Conservation (phyloP, 2,888 invertebrate species). For the Drosophila pseudotakahashii region DNA sequence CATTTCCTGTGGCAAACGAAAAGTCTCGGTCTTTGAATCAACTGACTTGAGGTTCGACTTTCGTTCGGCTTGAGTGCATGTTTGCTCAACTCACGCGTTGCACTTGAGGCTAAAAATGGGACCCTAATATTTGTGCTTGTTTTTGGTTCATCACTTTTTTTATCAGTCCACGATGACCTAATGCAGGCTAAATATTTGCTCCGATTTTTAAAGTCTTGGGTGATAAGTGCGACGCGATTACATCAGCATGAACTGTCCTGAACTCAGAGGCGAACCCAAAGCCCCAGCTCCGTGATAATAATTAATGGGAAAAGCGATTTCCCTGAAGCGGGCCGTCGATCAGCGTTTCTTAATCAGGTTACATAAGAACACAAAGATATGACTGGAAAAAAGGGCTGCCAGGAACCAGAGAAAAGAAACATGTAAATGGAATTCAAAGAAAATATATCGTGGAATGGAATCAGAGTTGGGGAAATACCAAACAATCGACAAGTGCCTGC, state of each 20-base stretch:
- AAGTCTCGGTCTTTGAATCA: slow-evolving; percentile 8
- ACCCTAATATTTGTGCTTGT: slow-evolving; percentile 19
- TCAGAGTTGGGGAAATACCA: slow-evolving; percentile 17
- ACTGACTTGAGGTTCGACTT: slow-evolving; percentile 15
- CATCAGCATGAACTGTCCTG: slow-evolving; percentile 55
- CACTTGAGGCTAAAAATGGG: slow-evolving; percentile 35
- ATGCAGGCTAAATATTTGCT: slow-evolving; percentile 69
- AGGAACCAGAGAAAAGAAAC: neutral
- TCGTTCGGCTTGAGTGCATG: slow-evolving; percentile 22
- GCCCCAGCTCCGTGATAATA: slow-evolving; percentile 37
- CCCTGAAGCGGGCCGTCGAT: slow-evolving; percentile 14
- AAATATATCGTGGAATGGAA: slow-evolving; percentile 1
- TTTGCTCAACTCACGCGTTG: slow-evolving; percentile 46
- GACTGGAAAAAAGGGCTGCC: slow-evolving; percentile 10
- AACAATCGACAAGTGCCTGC: slow-evolving; percentile 65
- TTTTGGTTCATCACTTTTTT: slow-evolving; percentile 34
- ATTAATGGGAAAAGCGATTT: slow-evolving; percentile 39
- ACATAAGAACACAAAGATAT: slow-evolving; percentile 40
- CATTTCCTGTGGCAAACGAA: slow-evolving; percentile 61
- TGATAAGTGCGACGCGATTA: slow-evolving; percentile 36
- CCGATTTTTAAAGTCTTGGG: slow-evolving; percentile 48
- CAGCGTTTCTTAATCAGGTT: slow-evolving; percentile 22
- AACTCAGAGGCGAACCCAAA: slow-evolving; percentile 23
- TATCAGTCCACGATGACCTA: slow-evolving; percentile 68
- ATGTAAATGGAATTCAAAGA: slow-evolving; percentile 39